A percentile compares a stretch with the other conserved stretches of the same genome.
phyloP scores from a whole-genome alignment of 92 coral and sea anemone genomes.

The Epizoanthus illoricatus region DNA sequence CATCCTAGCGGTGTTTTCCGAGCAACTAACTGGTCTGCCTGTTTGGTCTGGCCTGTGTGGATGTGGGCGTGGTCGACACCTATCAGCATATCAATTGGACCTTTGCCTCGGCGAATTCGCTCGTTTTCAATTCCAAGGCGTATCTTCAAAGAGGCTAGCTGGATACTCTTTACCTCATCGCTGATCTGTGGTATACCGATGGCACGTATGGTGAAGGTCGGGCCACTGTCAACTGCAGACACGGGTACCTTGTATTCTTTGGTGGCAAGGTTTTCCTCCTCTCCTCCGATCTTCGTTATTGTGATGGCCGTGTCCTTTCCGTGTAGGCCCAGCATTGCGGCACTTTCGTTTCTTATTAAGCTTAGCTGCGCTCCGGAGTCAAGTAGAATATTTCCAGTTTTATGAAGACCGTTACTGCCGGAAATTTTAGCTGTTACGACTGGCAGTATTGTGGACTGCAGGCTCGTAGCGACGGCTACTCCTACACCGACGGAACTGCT shows the following conservation, averaged over 20 bases:
- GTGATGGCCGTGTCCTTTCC: conserved; percentile 38
- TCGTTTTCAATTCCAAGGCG: conserved; percentile 42
- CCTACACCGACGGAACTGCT: conserved; percentile 34
- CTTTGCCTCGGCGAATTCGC: conserved; percentile 49
- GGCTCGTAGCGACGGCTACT: conserved; percentile 34
- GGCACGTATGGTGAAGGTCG: conserved; percentile 42
- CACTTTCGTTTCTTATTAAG: conserved; percentile 58
- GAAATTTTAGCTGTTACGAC: conserved; percentile 39
- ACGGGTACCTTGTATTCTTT: conserved; percentile 53
- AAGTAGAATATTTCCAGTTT: conserved; percentile 36
- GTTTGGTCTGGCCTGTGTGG: conserved; percentile 58
- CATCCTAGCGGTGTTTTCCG: conserved; percentile 62
- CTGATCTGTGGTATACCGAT: conserved; percentile 55
- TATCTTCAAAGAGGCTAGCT: conserved; percentile 3
- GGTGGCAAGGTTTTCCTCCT: conserved; percentile 44
- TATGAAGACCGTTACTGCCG: conserved; percentile 29
- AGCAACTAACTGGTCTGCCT: conserved; percentile 50
- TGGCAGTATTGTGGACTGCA: conserved; percentile 40
- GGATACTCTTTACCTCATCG: conserved; percentile 50
- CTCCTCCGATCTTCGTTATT: conserved; percentile 35
- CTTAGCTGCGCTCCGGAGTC: conserved; percentile 56
- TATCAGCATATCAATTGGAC: conserved; percentile 48
- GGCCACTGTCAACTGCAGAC: conserved; percentile 38
- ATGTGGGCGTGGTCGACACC: conserved; percentile 61
- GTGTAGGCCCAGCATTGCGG: conserved; percentile 35